These are phyloP conservation scores for Sebastes fasciatus DNA, from an alignment of 2,113 vertebrate genomes.

Conservation along the genomic window DNA sequence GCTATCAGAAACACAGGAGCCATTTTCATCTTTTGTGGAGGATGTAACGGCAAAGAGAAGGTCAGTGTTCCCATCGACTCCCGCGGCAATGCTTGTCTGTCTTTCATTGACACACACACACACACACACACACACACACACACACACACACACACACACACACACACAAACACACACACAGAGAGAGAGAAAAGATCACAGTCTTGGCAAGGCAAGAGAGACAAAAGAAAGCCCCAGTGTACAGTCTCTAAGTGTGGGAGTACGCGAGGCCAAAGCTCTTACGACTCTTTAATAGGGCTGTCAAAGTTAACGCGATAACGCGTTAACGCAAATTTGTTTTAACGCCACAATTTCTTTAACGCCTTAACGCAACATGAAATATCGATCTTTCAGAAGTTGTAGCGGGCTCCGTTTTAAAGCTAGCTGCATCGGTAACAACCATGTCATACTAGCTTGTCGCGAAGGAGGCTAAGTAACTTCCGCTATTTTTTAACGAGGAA, in stretches of 20 bases:
- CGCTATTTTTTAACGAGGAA: no score
- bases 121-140: background rate
- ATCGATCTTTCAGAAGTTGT: no score
- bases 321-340: no score
- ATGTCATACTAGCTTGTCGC: no score
- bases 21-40: slow-evolving; percentile 50
- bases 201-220: slow-evolving; percentile 48
- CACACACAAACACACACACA: background rate
- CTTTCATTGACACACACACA: slow-evolving; percentile 25
- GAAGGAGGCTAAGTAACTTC: no score
- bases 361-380: no score
- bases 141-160: background rate
- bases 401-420: no score
- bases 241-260: slow-evolving; percentile 10
- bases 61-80: slow-evolving; percentile 56
- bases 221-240: slow-evolving; percentile 23
- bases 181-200: slow-evolving; percentile 25
- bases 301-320: no score
- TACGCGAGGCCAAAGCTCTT: slow-evolving; percentile 28
- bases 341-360: no score
- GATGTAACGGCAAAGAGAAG: slow-evolving; percentile 55
- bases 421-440: no score
- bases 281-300: background rate
- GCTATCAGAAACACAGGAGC: slow-evolving; percentile 39
- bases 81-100: slow-evolving; percentile 27